Evolutionary conservation across 2,888 invertebrate genomes (phyloP).

Genomic region (Stenotaenia linearis): DNA sequence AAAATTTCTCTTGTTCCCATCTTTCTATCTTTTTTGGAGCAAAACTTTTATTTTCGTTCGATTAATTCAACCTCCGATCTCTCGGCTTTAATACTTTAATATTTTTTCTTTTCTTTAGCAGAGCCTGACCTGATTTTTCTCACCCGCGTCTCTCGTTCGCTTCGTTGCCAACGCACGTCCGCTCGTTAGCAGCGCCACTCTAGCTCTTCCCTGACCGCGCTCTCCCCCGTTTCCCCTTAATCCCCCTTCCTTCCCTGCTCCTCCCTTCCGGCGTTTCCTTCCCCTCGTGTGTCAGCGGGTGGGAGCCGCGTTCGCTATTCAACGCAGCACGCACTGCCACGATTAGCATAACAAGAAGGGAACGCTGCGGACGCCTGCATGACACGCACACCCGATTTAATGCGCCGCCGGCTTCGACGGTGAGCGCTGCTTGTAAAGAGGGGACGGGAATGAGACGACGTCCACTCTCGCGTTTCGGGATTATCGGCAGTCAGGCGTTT

Average conservation of each 20-base stretch:
- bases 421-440: background rate
- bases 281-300: slow-evolving; percentile 21
- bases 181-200: slow-evolving; percentile 24
- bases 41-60: background rate
- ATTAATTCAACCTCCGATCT: slow-evolving; percentile 10
- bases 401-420: slow-evolving; percentile 18
- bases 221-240: slow-evolving; percentile 26
- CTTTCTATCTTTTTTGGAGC: background rate
- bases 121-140: slow-evolving; percentile 17
- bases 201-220: slow-evolving; percentile 24
- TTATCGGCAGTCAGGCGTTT: background rate
- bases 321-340: slow-evolving; percentile 21
- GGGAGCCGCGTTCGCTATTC: slow-evolving; percentile 20
- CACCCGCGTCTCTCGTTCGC: slow-evolving; percentile 20
- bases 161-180: slow-evolving; percentile 20
- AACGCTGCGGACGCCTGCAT: slow-evolving; percentile 24
- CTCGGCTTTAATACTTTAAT: background rate
- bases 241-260: slow-evolving; percentile 17
- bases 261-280: slow-evolving; percentile 26
- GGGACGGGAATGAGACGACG: background rate
- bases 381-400: slow-evolving; percentile 26
- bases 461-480: slow-evolving; percentile 6
- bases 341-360: slow-evolving; percentile 23
- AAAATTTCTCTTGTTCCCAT: background rate
- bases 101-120: background rate